Conservation (phyloP, 2,797 vertebrate genomes). For the Podarcis lilfordi region DNA sequence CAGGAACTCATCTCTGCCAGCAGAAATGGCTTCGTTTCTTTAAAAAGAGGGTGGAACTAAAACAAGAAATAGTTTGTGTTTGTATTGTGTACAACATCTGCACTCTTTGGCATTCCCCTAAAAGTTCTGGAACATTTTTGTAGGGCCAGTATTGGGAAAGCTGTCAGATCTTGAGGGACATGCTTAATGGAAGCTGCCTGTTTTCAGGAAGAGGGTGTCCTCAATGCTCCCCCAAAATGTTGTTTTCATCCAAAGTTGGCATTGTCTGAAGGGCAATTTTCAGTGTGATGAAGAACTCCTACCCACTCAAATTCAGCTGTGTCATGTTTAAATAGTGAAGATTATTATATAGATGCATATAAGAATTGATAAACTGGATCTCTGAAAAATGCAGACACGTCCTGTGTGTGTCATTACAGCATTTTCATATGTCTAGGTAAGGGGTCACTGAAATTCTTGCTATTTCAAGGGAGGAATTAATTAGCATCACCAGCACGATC, state of each 20-base stretch:
- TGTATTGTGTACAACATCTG: neutral
- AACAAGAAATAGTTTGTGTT: neutral
- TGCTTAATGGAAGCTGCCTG: neutral
- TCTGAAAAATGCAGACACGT: neutral
- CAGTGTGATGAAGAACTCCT: neutral
- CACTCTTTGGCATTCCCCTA: neutral
- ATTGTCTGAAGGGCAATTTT: neutral
- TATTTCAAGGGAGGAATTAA: neutral
- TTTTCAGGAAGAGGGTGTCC: neutral
- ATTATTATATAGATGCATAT: neutral
- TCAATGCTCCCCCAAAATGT: neutral
- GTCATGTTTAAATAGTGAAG: neutral
- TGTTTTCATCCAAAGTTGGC: neutral
- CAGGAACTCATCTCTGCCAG: neutral
- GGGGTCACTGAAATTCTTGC: neutral
- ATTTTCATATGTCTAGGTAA: neutral
- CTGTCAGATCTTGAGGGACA: neutral
- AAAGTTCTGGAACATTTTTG: neutral
- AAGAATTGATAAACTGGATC: neutral
- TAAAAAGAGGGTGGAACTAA: neutral
- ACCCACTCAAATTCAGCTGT: neutral
- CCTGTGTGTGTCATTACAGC: no score
- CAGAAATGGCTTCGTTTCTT: neutral
- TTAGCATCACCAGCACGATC: neutral
- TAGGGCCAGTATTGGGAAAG: neutral